Base-by-base conservation (phyloP, 2,113 vertebrate species). In the Micronycteris hirsuta region DNA sequence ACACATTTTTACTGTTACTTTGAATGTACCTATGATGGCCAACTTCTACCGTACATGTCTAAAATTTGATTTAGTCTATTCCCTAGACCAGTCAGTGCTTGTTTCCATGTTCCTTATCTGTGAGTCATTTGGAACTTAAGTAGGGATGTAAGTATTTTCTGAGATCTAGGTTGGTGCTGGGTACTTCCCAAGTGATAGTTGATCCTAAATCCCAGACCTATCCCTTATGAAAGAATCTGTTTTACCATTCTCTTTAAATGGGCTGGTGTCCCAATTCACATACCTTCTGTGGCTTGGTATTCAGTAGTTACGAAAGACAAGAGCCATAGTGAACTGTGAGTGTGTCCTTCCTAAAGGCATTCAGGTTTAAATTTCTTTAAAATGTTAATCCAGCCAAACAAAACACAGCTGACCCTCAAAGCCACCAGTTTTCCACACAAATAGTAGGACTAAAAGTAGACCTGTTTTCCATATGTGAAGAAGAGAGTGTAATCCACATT, bases 61-160 rank as follows among this genome's bases (percentile, higher is more conserved):
- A 61, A 94, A 96, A 70, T 36, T 68, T 96, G 43, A 71, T 33
- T 83, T 67, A 78, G 26, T 86, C 3, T 81, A 10, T 16, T 68
- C 49, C 36, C 11, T 54, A 61, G 17, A 22, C n/a, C 11, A 70
- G 4, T 47, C 61, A 58, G 19, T 97, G 38, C 58, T 89, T 94
- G 38, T 86, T 82, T 89, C 77, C 20, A 45, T 67, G 54, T 11
- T 31, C 31, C 28, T 94, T 89, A 47, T 91, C 43, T 54, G 13
- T 80, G 80, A 82, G 45, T 68, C 38, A 45, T 94, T 92, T 94
- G 83, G 19, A 96, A 77, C 15, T 78, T 58, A 77, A 81, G 24
- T 85, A 54, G 43, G 63, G 28, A 47, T 28, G 14, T 73, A 87
- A 58, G 10, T 94, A 58, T 96, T 94, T 94, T 95, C 65, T 92